Evolutionary conservation across 2,888 invertebrate genomes (phyloP), one percentile per base, ranked within the genome.

Genomic region (Diarsia brunnea): DNA sequence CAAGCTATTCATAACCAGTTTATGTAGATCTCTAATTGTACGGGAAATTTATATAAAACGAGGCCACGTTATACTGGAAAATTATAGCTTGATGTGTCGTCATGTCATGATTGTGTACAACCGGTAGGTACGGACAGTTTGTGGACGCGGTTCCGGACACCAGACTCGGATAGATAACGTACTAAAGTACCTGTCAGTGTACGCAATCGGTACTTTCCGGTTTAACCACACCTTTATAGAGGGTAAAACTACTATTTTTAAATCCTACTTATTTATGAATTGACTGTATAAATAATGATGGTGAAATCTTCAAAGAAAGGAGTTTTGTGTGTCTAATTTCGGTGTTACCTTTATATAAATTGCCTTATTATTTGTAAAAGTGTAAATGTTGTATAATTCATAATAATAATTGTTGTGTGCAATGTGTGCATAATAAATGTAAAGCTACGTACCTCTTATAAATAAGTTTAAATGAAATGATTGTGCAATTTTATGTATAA

Each of bases 391-490:
- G 67, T 61, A 53, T 79, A 69, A 24, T 53, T 70, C 69, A 69
- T 79, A 69, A 79, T 78, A 69, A 79, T 78, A 65, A 65, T n/a
- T 4, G 53, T 69, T 61, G 12, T 60, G n/a, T n/a, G n/a, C n/a
- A n/a, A n/a, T 21, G 43, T 69, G 31, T 73, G 82, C 73, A 85
- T 83, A 83, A 83, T 85, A 83, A 76, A 60, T 79, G 27, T 19
- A 69, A 68, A 47, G 27, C 38, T 66, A 70, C 51, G 61, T 72
- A 83, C 85, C 82, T 85, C 85, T 84, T 73, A 65, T 47, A 43
- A 63, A 58, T 82, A 84, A 81, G 76, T 70, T 53, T n/a, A 21
- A 55, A 19, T 1, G 14, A 49, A 75, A n/a, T 75, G 61, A 73
- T 31, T 60, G 80, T 85, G 71, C 75, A 80, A 79, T 78, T 64